These are phyloP conservation scores for Garrulus glandarius DNA, from an alignment of 2,797 vertebrate genomes.

Conservation along the genomic window DNA sequence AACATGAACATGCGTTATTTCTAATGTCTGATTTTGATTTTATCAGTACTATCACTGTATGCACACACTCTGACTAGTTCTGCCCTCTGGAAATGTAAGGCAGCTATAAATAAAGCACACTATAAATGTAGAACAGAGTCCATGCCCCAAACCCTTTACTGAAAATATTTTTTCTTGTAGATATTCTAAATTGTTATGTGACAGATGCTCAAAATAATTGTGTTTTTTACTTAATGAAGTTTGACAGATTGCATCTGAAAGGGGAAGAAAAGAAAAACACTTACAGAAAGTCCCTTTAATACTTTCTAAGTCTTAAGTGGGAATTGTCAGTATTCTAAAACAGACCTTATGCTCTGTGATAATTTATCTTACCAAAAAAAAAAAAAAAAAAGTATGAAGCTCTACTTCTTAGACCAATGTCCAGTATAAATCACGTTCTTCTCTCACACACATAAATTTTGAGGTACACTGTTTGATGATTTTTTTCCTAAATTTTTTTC, in stretches of 20 bases:
- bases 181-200: neutral
- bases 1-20: neutral
- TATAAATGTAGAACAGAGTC: neutral
- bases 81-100: neutral
- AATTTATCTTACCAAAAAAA: neutral
- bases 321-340: neutral
- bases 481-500: neutral
- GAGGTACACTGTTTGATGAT: neutral
- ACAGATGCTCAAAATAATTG: neutral
- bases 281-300: neutral
- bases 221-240: neutral
- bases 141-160: neutral
- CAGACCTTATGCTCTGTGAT: neutral
- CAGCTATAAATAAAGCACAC: neutral
- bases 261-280: neutral
- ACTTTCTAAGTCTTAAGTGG: neutral
- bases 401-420: neutral
- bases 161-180: neutral
- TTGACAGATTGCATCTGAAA: slow-evolving; percentile 6
- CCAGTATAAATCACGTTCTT: neutral
- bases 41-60: neutral
- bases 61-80: neutral
- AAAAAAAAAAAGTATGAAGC: neutral
- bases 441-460: neutral
- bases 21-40: neutral